Evolutionary conservation across 2,888 invertebrate genomes (phyloP), one percentile per base, ranked within the genome.

Genomic region (Netelia inedita): DNA sequence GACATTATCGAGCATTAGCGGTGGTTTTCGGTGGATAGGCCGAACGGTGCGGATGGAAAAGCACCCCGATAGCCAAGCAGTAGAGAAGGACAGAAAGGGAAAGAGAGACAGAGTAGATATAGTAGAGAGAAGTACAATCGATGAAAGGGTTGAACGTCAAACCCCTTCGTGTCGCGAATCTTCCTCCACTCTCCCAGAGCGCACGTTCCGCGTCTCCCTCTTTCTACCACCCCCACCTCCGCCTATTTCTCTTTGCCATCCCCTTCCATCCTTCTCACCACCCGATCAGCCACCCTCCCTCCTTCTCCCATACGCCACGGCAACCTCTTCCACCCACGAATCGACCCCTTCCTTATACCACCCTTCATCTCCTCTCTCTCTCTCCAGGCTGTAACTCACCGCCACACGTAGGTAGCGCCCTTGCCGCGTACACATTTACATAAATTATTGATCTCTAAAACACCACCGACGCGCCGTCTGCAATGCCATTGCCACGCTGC

Each of bases 361-460:
- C 85, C 82, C 85, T 85, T 85, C 86, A 57, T 82, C 80, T 65
- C 76, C 73, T 79, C 89, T 88, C 90, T 88, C 89, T 86, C 87
- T 83, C 85, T 87, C 86, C 87, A 87, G 89, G 91, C 92, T 91
- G 91, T 93, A 93, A 93, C 93, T 93, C 93, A 93, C 92, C 91
- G 93, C 92, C 93, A 93, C 93, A 92, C 93, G 86, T 83, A 85
- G 92, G 91, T 92, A 92, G 92, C 93, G 91, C 92, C 93, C 93
- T 92, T 92, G 92, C 92, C 91, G 91, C 92, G 91, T 93, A 93
- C 93, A 93, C 93, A 93, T 93, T 93, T 93, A 92, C 93, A 93
- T 93, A 93, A 93, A 93, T 93, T 93, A 93, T 93, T 93, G 93
- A 93, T 93, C 93, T 91, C 92, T 91, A 92, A 92, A 93, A 92